Evolutionary conservation across 2,797 vertebrate species (phyloP).

Genomic region (Manis javanica): DNA sequence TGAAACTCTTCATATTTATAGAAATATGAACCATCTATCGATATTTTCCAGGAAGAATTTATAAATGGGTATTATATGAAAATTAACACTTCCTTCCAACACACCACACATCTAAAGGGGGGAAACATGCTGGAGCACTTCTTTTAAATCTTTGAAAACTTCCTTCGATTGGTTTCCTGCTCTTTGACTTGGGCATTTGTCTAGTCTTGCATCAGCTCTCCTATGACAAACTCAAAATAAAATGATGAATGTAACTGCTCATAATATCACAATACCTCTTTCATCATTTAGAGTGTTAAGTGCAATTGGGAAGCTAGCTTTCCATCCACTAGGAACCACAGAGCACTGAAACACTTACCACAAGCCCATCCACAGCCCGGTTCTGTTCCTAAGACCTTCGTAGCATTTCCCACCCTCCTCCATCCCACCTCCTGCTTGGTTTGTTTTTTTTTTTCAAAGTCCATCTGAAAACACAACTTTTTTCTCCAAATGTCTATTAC

Average conservation of each 20-base stretch:
- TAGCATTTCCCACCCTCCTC: background rate
- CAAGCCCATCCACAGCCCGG: background rate
- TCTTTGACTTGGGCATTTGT: constrained; percentile 3
- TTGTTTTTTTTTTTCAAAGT: background rate
- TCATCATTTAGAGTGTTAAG: background rate
- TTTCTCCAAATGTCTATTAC: background rate
- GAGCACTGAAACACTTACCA: background rate
- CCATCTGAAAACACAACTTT: background rate
- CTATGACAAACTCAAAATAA: background rate
- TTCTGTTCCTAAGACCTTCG: background rate
- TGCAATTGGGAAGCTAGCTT: background rate
- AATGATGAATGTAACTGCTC: background rate
- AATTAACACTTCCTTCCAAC: background rate
- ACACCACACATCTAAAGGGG: background rate
- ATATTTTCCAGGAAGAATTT: constrained; percentile 3
- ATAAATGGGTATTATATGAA: background rate
- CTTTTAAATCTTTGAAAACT: constrained; percentile 22
- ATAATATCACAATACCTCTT: background rate
- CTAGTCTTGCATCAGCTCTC: background rate
- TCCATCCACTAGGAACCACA: background rate
- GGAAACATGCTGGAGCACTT: background rate
- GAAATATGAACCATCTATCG: background rate
- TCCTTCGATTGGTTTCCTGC: background rate
- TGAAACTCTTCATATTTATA: constrained; percentile 5
- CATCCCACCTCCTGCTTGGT: background rate